Conservation (phyloP, 2,888 invertebrate genomes). For the Shargacucullia verbasci region DNA sequence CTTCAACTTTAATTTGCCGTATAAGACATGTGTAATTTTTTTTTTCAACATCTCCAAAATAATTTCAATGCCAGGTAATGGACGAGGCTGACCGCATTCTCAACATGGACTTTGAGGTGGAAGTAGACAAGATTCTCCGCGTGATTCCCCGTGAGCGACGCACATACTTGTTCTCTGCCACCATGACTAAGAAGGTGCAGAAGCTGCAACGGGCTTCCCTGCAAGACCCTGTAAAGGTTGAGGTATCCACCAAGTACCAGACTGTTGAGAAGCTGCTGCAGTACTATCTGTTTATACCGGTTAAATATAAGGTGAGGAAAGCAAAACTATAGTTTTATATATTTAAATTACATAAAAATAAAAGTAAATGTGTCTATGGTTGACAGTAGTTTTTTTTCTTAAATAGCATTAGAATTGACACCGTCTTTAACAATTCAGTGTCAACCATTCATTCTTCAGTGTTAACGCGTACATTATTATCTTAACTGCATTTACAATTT, state of each 20-base stretch:
- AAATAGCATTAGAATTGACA: no score
- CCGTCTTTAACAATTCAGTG: no score
- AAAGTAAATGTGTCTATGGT: no score
- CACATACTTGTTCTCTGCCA: constrained; percentile 99
- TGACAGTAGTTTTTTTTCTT: no score
- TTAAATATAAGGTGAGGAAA: constrained; percentile 95
- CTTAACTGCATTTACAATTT: neutral
- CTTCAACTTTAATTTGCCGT: no score
- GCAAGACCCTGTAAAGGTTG: constrained; percentile 98
- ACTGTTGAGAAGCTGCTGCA: constrained; percentile 99
- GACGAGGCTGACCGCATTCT: constrained; percentile 99
- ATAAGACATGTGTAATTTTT: no score
- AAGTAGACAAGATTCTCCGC: constrained; percentile 97
- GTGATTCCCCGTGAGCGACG: constrained; percentile 96
- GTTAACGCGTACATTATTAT: no score
- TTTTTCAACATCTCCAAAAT: no score
- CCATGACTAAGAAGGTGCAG: constrained; percentile 99
- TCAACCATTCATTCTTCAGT: no score
- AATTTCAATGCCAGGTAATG: constrained; percentile 92
- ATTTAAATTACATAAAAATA: no score
- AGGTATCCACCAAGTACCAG: constrained; percentile 98
- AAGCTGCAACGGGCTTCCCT: constrained; percentile 98
- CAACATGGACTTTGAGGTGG: constrained; percentile 99
- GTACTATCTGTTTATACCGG: constrained; percentile 98
- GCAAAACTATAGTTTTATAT: no score